phyloP scores from a whole-genome alignment of 2,797 vertebrate species.

The Triplophysa yarkandensis region DNA sequence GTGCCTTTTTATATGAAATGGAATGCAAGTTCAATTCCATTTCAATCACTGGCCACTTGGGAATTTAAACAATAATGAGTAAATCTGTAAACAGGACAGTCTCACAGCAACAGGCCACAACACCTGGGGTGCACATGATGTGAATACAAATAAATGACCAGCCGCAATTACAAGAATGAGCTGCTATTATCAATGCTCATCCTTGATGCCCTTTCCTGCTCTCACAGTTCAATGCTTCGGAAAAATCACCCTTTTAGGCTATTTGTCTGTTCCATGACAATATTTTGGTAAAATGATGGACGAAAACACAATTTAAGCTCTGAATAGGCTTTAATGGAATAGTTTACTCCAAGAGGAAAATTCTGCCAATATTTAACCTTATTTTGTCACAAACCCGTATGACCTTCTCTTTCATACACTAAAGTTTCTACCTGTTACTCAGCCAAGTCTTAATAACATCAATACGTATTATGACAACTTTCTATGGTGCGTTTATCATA shows the following conservation, averaged over 20 bases:
- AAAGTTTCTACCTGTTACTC: no score
- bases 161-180: constrained; percentile 41
- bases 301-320: constrained; percentile 8
- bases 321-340: not conserved
- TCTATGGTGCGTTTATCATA: no score
- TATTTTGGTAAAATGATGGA: constrained; percentile 23
- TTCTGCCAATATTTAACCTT: not conserved
- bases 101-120: constrained; percentile 36
- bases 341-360: not conserved
- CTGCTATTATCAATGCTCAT: constrained; percentile 25
- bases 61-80: constrained; percentile 46
- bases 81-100: constrained; percentile 47
- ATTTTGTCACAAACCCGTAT: not conserved
- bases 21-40: constrained; percentile 34
- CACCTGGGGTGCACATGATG: constrained; percentile 35
- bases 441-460: no score
- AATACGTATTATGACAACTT: no score
- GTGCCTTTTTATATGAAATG: constrained; percentile 44
- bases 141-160: constrained; percentile 43
- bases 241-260: constrained; percentile 17
- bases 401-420: no score
- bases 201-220: constrained; percentile 12
- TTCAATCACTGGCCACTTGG: constrained; percentile 39
- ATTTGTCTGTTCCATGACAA: constrained; percentile 14
- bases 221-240: constrained; percentile 18